phyloP scores from a whole-genome alignment of 1,140 invertebrate genomes.

The Cataglyphis hispanica region DNA sequence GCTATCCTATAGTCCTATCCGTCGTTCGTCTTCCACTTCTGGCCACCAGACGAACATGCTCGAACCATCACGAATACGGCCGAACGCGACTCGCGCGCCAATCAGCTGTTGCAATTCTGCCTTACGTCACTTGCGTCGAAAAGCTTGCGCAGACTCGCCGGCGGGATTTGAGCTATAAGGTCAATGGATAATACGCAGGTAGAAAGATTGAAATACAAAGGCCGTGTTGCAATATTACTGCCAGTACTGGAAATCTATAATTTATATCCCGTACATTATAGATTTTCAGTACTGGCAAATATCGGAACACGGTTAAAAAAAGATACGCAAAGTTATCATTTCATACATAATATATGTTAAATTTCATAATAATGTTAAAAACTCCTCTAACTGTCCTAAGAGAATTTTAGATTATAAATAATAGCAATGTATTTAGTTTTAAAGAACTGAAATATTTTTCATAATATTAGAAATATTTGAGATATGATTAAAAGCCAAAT shows the following conservation, averaged over 20 bases:
- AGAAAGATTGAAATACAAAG: neutral
- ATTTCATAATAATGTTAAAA: neutral
- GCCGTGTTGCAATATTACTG: too few relatives aligned
- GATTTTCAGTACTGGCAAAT: too few relatives aligned
- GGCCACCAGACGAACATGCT: conserved; percentile 34
- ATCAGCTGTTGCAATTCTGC: neutral
- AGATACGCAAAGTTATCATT: too few relatives aligned
- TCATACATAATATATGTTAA: too few relatives aligned
- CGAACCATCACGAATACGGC: conserved; percentile 55
- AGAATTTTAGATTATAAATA: neutral
- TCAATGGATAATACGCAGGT: too few relatives aligned
- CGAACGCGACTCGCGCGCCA: conserved; percentile 47
- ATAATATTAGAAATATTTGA: neutral
- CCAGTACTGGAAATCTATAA: too few relatives aligned
- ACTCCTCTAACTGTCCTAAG: neutral
- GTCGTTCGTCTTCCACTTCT: neutral
- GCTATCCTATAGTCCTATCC: neutral
- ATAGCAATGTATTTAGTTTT: neutral
- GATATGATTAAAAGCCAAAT: neutral
- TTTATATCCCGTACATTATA: too few relatives aligned
- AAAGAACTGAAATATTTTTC: neutral
- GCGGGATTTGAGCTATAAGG: neutral
- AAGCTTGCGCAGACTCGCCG: conserved; percentile 4
- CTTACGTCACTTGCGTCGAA: neutral
- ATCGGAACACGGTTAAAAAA: too few relatives aligned